phyloP scores from a whole-genome alignment of 2,888 invertebrate genomes.

The Eupithecia insigniata region DNA sequence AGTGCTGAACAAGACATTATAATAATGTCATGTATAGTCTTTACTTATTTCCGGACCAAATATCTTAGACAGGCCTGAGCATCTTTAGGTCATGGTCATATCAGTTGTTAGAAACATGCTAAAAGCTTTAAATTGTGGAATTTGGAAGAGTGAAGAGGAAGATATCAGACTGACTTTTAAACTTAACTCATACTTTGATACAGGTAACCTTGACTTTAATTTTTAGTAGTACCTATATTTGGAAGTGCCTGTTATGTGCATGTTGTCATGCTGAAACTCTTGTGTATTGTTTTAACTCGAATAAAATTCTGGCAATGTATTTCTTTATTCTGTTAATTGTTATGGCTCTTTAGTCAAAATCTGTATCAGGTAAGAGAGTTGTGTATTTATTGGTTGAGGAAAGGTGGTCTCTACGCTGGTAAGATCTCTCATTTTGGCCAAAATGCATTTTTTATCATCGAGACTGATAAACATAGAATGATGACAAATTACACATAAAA shows the following conservation, averaged over 20 bases:
- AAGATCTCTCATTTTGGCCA: conserved; percentile 81
- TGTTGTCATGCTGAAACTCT: conserved; percentile 36
- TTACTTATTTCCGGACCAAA: conserved; percentile 67
- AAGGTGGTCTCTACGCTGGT: conserved; percentile 56
- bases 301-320: conserved; percentile 37
- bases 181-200: conserved; percentile 77
- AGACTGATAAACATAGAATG: conserved; percentile 81
- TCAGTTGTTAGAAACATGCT: conserved; percentile 64
- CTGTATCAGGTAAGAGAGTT: conserved; percentile 72
- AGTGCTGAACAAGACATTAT: conserved; percentile 40
- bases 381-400: conserved; percentile 37
- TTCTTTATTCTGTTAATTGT: conserved; percentile 38
- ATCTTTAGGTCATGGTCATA: conserved; percentile 58
- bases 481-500: conserved; percentile 73
- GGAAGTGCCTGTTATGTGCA: conserved; percentile 60
- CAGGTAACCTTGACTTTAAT: conserved; percentile 75
- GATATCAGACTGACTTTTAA: conserved; percentile 80
- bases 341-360: conserved; percentile 55
- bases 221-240: conserved; percentile 59
- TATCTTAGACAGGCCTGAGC: conserved; percentile 62
- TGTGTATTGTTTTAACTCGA: conserved; percentile 42
- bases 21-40: conserved; percentile 40
- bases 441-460: conserved; percentile 80
- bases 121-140: conserved; percentile 78
- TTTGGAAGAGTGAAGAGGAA: conserved; percentile 70